Percentiles rank a stretch among this genome's conserved stretches.
These are phyloP conservation scores for Drosophila meridiana DNA, from an alignment of 2,888 invertebrate species.

Conservation along the genomic window DNA sequence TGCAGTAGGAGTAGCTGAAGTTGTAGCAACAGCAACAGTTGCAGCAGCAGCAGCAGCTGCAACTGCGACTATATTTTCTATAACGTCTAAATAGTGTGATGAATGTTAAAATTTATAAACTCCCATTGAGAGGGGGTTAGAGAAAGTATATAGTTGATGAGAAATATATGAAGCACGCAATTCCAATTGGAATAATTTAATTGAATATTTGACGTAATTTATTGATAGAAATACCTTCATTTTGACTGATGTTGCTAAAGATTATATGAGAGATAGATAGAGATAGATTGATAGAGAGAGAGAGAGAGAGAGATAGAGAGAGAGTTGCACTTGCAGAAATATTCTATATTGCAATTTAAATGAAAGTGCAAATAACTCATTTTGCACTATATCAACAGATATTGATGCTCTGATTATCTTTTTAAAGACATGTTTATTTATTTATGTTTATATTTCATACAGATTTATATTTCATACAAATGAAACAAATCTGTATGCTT, in stretches of 20 bases:
- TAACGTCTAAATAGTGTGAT: background rate
- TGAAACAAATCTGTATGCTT: background rate
- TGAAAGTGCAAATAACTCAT: no score
- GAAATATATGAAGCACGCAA: background rate
- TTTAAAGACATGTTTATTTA: no score
- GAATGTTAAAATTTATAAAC: background rate
- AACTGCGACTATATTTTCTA: background rate
- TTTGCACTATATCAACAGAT: no score
- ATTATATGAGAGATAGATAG: background rate
- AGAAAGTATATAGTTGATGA: background rate
- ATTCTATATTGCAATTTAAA: background rate
- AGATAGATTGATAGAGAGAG: background rate
- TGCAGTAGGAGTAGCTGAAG: background rate
- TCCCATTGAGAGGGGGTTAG: background rate
- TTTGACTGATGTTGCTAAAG: background rate
- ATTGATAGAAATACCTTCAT: no score
- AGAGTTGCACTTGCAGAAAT: background rate
- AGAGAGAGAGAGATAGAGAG: no score
- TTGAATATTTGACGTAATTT: no score
- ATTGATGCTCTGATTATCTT: no score
- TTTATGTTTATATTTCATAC: no score
- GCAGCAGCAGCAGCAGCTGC: slow-evolving; percentile 6
- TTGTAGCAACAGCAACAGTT: slow-evolving; percentile 16
- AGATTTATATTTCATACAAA: no score
- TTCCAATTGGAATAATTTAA: no score